phyloP scores from a whole-genome alignment of 2,113 vertebrate genomes.

The Carlito syrichta region DNA sequence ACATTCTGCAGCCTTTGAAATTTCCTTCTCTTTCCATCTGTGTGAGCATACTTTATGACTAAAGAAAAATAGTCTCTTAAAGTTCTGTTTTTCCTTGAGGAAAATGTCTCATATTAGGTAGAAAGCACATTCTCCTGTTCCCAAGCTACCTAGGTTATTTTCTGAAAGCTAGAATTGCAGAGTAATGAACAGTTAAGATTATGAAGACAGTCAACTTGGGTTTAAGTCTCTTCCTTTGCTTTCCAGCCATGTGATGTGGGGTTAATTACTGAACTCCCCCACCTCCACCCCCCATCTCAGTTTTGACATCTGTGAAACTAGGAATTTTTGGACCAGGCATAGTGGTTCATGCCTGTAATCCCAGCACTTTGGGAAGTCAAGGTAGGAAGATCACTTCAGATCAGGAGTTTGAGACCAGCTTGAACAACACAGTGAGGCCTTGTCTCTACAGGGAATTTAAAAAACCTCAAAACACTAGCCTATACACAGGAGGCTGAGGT shows the following conservation, averaged over 20 bases:
- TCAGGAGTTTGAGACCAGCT: too few relatives aligned
- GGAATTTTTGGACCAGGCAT: too few relatives aligned
- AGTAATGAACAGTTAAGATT: background rate
- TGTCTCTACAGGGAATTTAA: too few relatives aligned
- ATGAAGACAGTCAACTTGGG: background rate
- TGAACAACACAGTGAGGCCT: too few relatives aligned
- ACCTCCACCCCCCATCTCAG: too few relatives aligned
- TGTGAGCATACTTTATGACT: background rate
- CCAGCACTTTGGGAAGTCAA: too few relatives aligned
- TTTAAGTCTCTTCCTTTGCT: background rate
- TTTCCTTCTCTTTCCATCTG: background rate
- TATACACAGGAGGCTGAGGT: too few relatives aligned
- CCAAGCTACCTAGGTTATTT: background rate
- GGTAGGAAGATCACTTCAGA: too few relatives aligned
- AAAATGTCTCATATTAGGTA: background rate
- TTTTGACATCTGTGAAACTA: background rate
- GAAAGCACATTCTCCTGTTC: background rate
- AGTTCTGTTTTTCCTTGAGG: background rate
- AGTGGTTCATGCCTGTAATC: too few relatives aligned
- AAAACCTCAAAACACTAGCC: too few relatives aligned
- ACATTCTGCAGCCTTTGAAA: background rate
- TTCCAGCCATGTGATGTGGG: background rate
- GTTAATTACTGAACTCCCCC: background rate
- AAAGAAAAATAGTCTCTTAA: background rate
- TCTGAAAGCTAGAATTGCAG: background rate